phyloP scores from a whole-genome alignment of 2,113 vertebrate species.

The Oenanthe melanoleuca region DNA sequence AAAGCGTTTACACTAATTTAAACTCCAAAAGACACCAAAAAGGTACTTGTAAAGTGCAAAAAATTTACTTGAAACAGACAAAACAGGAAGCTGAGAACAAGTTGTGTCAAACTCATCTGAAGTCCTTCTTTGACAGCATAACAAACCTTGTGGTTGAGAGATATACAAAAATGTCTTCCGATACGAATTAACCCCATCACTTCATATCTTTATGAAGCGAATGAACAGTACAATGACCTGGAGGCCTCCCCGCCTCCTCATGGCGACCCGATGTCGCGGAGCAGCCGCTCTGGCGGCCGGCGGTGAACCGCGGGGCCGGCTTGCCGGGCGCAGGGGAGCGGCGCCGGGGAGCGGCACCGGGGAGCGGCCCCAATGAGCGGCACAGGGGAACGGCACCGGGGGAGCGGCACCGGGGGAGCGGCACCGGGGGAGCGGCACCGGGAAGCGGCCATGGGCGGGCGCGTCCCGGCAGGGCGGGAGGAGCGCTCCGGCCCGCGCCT shows the following conservation, averaged over 20 bases:
- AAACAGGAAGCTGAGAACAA: neutral
- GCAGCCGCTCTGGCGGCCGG: neutral
- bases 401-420: too few relatives aligned
- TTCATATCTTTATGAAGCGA: fast-evolving
- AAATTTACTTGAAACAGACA: neutral
- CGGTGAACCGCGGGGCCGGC: neutral
- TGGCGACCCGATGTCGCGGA: fast-evolving
- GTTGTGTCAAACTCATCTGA: neutral
- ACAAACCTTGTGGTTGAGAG: neutral
- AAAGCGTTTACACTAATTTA: neutral
- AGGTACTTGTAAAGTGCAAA: neutral
- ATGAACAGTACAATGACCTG: fast-evolving
- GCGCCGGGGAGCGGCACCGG: too few relatives aligned
- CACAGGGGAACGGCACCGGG: too few relatives aligned
- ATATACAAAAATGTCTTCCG: neutral
- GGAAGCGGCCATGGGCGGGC: too few relatives aligned
- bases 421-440: too few relatives aligned
- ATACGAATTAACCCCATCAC: neutral
- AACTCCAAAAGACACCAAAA: neutral
- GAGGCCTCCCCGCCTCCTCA: neutral
- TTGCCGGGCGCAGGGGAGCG: too few relatives aligned
- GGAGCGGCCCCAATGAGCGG: too few relatives aligned
- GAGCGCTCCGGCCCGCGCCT: neutral
- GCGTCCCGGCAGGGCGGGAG: too few relatives aligned
- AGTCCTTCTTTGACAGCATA: neutral